Evolutionary conservation across 2,113 vertebrate species (phyloP).

Genomic region (Rhynchomys soricoides): DNA sequence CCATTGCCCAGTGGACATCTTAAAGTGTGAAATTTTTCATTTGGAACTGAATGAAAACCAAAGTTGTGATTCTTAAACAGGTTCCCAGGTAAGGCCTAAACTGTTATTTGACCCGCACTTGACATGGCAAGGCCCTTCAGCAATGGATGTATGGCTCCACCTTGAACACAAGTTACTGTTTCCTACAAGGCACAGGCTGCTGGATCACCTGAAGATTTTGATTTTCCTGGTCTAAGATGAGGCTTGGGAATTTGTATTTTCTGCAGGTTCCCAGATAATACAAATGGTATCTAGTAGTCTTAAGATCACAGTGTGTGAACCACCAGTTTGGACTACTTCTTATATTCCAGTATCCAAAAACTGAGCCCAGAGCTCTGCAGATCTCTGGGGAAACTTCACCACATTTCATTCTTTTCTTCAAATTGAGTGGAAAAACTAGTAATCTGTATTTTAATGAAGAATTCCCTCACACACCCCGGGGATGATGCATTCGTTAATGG

Average conservation of each 20-base stretch:
- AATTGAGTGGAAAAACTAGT: not conserved
- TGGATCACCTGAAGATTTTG: not conserved
- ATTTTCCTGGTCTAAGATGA: not conserved
- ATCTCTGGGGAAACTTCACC: not conserved
- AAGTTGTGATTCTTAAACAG: not conserved
- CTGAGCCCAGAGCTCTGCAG: not conserved
- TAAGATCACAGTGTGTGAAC: not conserved
- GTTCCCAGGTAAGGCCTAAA: too few relatives aligned
- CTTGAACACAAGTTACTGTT: not conserved
- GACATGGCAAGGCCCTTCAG: not conserved
- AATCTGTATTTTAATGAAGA: slow-evolving; percentile 34
- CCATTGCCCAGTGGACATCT: too few relatives aligned
- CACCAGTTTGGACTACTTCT: not conserved
- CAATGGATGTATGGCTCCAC: not conserved
- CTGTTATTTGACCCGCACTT: not conserved
- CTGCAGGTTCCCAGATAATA: not conserved
- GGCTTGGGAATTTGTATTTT: not conserved
- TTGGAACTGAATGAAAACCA: not conserved
- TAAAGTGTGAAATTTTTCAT: not conserved
- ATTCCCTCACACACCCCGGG: not conserved
- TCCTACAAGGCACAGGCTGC: not conserved
- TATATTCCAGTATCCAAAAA: not conserved
- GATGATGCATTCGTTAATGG: not conserved
- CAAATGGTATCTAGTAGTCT: not conserved
- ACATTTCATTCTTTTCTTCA: not conserved